Conservation (phyloP, 2,113 vertebrate genomes). For the Rhabdomys dilectus region DNA sequence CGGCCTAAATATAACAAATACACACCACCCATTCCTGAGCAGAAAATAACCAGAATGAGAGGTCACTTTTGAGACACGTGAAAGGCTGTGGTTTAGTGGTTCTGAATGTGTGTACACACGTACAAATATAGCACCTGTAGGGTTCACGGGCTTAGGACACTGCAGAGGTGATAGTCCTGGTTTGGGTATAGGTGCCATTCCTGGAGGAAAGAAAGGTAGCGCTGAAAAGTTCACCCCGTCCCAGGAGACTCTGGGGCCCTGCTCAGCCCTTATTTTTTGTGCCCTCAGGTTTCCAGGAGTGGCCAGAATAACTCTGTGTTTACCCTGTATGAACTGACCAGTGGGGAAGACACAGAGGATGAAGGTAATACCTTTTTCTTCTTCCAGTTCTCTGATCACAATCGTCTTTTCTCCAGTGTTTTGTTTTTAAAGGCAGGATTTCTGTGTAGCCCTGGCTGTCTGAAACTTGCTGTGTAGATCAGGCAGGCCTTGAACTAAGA, state of each 20-base stretch:
- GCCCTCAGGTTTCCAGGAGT: constrained; percentile 92
- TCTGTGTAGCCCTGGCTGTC: background rate
- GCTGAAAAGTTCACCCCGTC: constrained; percentile 5
- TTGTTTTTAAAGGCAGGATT: background rate
- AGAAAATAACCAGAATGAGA: constrained; percentile 65
- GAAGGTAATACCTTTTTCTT: constrained; percentile 90
- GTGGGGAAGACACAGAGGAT: constrained; percentile 94
- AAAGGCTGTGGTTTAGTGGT: constrained; percentile 75
- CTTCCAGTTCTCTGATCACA: constrained; percentile 2
- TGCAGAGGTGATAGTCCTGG: constrained; percentile 39
- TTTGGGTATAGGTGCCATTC: constrained; percentile 32
- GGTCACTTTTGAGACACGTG: constrained; percentile 67
- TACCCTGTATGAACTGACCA: constrained; percentile 95
- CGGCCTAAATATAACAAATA: constrained; percentile 73
- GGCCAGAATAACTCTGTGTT: constrained; percentile 97
- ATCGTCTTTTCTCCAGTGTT: background rate
- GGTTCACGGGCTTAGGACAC: constrained; percentile 53
- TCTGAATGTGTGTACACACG: constrained; percentile 63
- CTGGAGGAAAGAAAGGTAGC: background rate
- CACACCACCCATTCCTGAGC: constrained; percentile 62
- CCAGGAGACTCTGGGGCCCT: background rate
- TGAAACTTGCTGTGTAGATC: background rate
- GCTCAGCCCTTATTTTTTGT: constrained; percentile 15
- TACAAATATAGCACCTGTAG: constrained; percentile 77
- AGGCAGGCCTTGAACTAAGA: background rate